phyloP scores from a whole-genome alignment of 2,888 invertebrate genomes.

The Drosophila phalerata region DNA sequence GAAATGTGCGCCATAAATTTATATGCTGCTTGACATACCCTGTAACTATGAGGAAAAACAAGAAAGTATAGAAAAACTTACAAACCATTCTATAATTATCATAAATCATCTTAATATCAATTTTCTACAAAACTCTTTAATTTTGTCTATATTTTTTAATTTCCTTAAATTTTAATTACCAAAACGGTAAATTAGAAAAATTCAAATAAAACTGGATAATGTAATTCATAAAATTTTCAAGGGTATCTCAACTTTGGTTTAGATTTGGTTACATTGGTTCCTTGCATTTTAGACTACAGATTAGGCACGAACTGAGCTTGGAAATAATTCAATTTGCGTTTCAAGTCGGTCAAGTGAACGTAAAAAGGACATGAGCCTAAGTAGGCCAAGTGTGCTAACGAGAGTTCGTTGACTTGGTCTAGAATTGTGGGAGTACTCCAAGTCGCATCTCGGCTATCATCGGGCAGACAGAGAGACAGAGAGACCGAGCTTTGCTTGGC shows the following conservation, averaged over 20 bases:
- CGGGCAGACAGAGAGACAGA: conserved; percentile 26
- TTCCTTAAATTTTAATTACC: too few species aligned
- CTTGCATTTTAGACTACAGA: conserved; percentile 25
- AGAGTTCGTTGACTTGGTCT: conserved; percentile 46
- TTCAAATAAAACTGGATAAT: background rate
- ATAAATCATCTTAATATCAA: too few species aligned
- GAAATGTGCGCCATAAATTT: background rate
- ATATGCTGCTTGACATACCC: conserved; percentile 1
- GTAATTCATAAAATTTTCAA: background rate
- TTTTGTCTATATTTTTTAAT: too few species aligned
- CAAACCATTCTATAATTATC: too few species aligned
- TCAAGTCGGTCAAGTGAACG: conserved; percentile 53
- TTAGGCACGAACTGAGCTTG: conserved; percentile 58
- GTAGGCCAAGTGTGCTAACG: conserved; percentile 42
- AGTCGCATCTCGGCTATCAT: conserved; percentile 1
- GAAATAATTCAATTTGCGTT: conserved; percentile 57
- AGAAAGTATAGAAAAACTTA: too few species aligned
- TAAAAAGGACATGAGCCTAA: conserved; percentile 39
- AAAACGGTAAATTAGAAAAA: background rate
- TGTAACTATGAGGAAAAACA: background rate
- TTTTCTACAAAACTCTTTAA: too few species aligned
- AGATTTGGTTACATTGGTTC: too few species aligned
- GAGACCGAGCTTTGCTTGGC: conserved; percentile 45
- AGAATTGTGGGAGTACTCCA: background rate
- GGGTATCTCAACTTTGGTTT: background rate